Evolutionary conservation across 2,113 vertebrate species (phyloP), one percentile per base, ranked within the genome.

Genomic region (Podilymbus podiceps): DNA sequence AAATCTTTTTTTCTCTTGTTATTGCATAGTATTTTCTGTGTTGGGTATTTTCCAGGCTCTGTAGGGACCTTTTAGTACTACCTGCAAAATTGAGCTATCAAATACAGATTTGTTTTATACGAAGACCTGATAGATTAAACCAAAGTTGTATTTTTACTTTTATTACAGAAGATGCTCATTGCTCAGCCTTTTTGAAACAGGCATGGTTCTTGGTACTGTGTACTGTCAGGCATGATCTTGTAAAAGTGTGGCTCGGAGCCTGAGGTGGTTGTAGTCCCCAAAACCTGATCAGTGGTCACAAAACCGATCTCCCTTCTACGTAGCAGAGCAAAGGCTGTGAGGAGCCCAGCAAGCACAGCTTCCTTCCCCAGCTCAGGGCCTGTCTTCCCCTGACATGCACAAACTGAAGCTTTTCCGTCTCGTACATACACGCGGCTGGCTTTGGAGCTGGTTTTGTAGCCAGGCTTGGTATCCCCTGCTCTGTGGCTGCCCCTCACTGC

Each of bases 341-440:
- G 31, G 13, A 64, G 12, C 28, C 44, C 49, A 16, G 47, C 33
- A 27, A 72, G 38, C 31, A 25, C 25, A 62, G 55, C 63, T 58
- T 46, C 27, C 38, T 46, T 73, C 44, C 49, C 27, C 59, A 62
- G 31, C 55, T n/a, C 69, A 44, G 66, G 64, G 6, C 22, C 17
- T 38, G 6, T 30, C 14, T 42, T 92, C 46, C 47, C n/a, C 46
- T 23, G 15, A 25, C 22, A 16, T 9, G 7, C 55, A 59, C n/a
- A 69, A 40, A 33, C 2, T 3, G 30, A 63, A 63, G 22, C 25
- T 73, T 55, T 92, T 62, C 47, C 7, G 2, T 49, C 69, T 75
- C 20, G 3, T 11, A 1, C 4, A 0, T 40, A 38, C 25, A 0
- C 0, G 5, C 17, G 27, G 11, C 53, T 90, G 69, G 6, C 8